Base-by-base conservation (phyloP, 2,888 invertebrate species). In the Argyra leucocephala region DNA sequence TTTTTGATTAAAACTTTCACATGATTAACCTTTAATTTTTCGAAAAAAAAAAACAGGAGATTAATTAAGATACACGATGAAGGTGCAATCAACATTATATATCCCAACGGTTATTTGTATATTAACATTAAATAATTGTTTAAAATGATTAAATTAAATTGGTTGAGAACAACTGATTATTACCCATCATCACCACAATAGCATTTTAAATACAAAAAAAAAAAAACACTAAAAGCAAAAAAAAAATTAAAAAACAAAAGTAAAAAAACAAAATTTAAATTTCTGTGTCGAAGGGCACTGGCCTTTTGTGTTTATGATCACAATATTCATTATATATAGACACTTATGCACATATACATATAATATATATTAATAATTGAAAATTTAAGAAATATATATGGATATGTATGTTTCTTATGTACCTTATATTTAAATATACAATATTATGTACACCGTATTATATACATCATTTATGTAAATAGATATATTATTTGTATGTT, bases 251-350 rank as follows among this genome's bases (percentile, higher is more conserved):
- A 31, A 10, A 31, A 31, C 31, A 48, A 48, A 3, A 18, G 7
- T 48, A 15, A 15, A 48, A 18, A 48, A 18, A 48, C 12, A 48
- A 18, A 3, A 18, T 48, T 18, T 48, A 48, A 48, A 18, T 48
- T 48, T 48, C 48, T 48, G 48, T 48, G 48, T 48, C 48, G 48
- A 48, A 48, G 48, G 48, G 48, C 48, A 48, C 48, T 48, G 48
- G 48, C 48, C 48, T 48, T 48, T 48, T 48, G 6, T 48, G 18
- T 48, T 48, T 48, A 48, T 48, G n/a, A 18, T 48, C 18, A 48
- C 48, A 48, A 48, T 48, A 48, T 18, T 5, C 12, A 18, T 12
- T 18, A 48, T n/a, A 48, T 48, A 48, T n/a, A n/a, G n/a, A n/a
- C n/a, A n/a, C n/a, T n/a, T n/a, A n/a, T n/a, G n/a, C 18, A 48